Evolutionary conservation across 1,140 invertebrate species (phyloP).

Genomic region (Drosophila sp.): DNA sequence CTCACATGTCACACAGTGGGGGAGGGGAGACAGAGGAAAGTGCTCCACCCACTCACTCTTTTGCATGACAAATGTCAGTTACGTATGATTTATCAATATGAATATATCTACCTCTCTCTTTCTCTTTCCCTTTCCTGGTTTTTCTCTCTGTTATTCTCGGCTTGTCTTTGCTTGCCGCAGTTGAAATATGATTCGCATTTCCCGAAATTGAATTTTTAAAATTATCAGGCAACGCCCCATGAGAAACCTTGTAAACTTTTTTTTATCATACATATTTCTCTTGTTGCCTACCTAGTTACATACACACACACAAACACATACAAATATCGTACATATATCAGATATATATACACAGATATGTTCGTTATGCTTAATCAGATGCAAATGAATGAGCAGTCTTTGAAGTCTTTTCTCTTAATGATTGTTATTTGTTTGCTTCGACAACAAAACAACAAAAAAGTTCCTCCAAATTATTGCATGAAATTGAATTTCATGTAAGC

Average conservation of each 20-base stretch:
- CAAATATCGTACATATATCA: not conserved
- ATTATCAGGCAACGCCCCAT: slow-evolving; percentile 40
- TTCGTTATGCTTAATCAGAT: slow-evolving; percentile 65
- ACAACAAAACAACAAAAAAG: slow-evolving; percentile 19
- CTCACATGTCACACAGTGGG: slow-evolving; percentile 13
- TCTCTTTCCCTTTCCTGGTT: not conserved
- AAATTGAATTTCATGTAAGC: slow-evolving; percentile 56
- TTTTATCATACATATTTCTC: slow-evolving; percentile 6
- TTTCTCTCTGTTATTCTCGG: not conserved
- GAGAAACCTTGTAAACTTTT: slow-evolving; percentile 22
- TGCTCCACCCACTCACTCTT: slow-evolving; percentile 43
- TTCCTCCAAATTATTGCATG: slow-evolving; percentile 40
- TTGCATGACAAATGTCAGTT: slow-evolving; percentile 60
- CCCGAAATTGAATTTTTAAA: slow-evolving; percentile 60
- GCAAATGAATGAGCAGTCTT: slow-evolving; percentile 52
- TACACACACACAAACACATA: not conserved
- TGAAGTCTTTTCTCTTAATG: slow-evolving; percentile 44
- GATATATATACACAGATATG: slow-evolving; percentile 10
- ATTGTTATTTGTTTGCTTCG: slow-evolving; percentile 42
- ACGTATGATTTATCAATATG: slow-evolving; percentile 59
- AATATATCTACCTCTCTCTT: slow-evolving; percentile 6
- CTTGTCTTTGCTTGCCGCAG: slow-evolving; percentile 28
- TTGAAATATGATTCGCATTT: slow-evolving; percentile 57
- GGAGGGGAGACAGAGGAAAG: not conserved
- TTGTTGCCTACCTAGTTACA: slow-evolving; percentile 7